A percentile compares a stretch with the other conserved stretches of the same genome.
These are phyloP conservation scores for Aleiodes alternator DNA, from an alignment of 2,888 invertebrate species.

Conservation along the genomic window DNA sequence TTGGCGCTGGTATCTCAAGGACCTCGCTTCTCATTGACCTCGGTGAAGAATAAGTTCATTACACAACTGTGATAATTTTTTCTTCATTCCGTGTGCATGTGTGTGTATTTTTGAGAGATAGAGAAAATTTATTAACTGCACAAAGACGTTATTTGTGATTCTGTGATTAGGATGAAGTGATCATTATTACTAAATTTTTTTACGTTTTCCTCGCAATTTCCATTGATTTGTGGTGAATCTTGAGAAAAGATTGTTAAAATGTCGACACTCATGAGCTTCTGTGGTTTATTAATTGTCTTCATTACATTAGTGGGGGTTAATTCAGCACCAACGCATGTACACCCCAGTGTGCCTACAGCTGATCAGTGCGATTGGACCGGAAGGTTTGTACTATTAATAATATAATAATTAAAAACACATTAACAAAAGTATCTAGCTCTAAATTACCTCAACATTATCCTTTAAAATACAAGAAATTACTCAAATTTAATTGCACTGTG, in stretches of 20 bases:
- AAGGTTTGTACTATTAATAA: slow-evolving; percentile 66
- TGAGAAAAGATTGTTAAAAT: slow-evolving; percentile 26
- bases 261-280: slow-evolving; percentile 54
- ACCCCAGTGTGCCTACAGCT: slow-evolving; percentile 61
- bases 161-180: slow-evolving; percentile 42
- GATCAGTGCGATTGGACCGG: slow-evolving; percentile 74
- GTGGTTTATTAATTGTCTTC: slow-evolving; percentile 50
- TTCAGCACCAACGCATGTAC: slow-evolving; percentile 59
- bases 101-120: background rate
- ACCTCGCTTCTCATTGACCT: slow-evolving; percentile 11
- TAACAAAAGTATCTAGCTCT: background rate
- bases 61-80: slow-evolving; percentile 19
- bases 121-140: slow-evolving; percentile 2
- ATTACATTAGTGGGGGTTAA: slow-evolving; percentile 48
- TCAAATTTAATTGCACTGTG: slow-evolving; percentile 43
- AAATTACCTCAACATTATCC: slow-evolving; percentile 16
- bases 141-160: slow-evolving; percentile 9
- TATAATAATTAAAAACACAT: too few relatives aligned
- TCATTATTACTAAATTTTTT: background rate
- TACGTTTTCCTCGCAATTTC: background rate
- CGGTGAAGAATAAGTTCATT: background rate
- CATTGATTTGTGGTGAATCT: background rate
- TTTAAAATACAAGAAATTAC: slow-evolving; percentile 38
- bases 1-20: slow-evolving; percentile 5
- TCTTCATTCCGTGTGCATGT: background rate